Base-by-base conservation (phyloP, 1,140 invertebrate genomes). In the Drosophila navojoa region DNA sequence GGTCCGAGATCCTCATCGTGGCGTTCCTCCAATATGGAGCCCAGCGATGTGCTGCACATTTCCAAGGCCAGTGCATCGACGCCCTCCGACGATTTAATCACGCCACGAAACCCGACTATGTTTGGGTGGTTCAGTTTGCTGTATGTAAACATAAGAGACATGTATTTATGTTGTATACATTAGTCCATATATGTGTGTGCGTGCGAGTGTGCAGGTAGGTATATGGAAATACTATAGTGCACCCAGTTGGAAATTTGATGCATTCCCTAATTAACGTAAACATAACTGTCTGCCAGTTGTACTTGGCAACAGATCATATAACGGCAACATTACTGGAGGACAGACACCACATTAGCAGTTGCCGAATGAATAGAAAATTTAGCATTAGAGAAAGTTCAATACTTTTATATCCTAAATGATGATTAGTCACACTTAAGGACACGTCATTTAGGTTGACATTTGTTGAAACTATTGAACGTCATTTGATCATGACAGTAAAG, bases 71-170 rank as follows among this genome's bases (percentile, higher is more conserved):
- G 91, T 49, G 94, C 94, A 71, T 94, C 93, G 62, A 95, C 94
- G 1, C 96, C 94, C 62, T 95, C 94, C 2, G 92, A 81, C 0
- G 91, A 92, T 70, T 95, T 94, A 2, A 94, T 93, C 57, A 96
- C 94, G 3, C 94, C 96, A 40, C 96, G 93, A 82, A 96, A 97
- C 0, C 96, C 96, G 4, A 98, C 95, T 52, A 98, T 96, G 81
- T 97, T 97, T 1, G 96, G 96, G 93, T 97, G 97, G 25, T 95
- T 94, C 42, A 98, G 93, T 60, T 94, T 93, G 63, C 94, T 94
- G 16, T 96, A 91, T 45, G 42, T 45, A 16, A 44, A 7, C 42
- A 44, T 15, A 44, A 7, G 42, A 11, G 13, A 47, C n/a, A 49
- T 49, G 15, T 49, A 49, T 13, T 4, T 22, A 22, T 49, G 15